A percentile compares a stretch with the other conserved stretches of the same genome.
These are phyloP conservation scores for Netelia fuscicornis DNA, from an alignment of 2,888 invertebrate genomes.

Conservation along the genomic window DNA sequence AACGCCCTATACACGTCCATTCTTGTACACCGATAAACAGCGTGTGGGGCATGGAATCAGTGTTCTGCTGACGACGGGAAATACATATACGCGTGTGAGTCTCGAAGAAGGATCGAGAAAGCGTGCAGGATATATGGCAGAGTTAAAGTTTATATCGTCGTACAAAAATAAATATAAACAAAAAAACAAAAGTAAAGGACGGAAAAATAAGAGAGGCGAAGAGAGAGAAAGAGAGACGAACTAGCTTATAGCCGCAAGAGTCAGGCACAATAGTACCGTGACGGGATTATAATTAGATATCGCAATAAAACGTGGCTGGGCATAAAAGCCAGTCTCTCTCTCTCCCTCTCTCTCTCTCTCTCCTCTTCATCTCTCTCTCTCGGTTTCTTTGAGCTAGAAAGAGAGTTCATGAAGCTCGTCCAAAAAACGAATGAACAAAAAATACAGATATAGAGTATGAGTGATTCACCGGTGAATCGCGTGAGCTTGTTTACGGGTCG, in stretches of 20 bases:
- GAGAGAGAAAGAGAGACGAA: slow-evolving; percentile 30
- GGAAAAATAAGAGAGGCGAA: slow-evolving; percentile 31
- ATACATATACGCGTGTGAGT: slow-evolving; percentile 51
- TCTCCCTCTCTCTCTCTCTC: not conserved
- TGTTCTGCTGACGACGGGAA: slow-evolving; percentile 61
- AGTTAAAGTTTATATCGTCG: slow-evolving; percentile 58
- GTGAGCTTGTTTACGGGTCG: slow-evolving; percentile 80
- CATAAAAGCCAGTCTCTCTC: slow-evolving; percentile 68
- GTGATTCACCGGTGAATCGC: slow-evolving; percentile 61
- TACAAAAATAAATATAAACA: slow-evolving; percentile 14
- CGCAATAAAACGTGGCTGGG: slow-evolving; percentile 73
- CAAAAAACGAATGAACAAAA: slow-evolving; percentile 42
- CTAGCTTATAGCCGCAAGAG: slow-evolving; percentile 58
- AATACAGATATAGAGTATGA: slow-evolving; percentile 50
- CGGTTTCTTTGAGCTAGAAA: slow-evolving; percentile 43
- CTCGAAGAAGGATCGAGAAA: slow-evolving; percentile 53
- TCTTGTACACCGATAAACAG: slow-evolving; percentile 6
- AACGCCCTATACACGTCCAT: not conserved
- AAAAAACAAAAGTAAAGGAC: slow-evolving; percentile 33
- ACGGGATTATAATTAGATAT: slow-evolving; percentile 72
- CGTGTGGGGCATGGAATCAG: slow-evolving; percentile 51
- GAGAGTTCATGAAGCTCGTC: slow-evolving; percentile 70
- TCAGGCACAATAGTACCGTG: slow-evolving; percentile 66
- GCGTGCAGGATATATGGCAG: slow-evolving; percentile 47
- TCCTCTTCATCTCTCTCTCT: not conserved